phyloP scores from a whole-genome alignment of 1,140 invertebrate genomes.

The Chironomus tepperi region DNA sequence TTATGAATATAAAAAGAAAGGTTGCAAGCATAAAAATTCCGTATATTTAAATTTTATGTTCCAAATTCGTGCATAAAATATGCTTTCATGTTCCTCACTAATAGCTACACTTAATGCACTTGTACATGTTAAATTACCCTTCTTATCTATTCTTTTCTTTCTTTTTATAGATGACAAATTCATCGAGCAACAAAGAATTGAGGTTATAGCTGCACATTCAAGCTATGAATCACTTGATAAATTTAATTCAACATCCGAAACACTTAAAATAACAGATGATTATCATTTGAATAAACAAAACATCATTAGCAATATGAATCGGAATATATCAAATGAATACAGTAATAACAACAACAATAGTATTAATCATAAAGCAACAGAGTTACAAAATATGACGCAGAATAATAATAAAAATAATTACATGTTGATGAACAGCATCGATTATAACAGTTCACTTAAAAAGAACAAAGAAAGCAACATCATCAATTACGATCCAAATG shows the following conservation, averaged over 20 bases:
- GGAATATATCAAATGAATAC: neutral
- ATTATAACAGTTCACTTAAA: neutral
- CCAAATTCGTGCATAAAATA: no score
- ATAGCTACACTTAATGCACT: neutral
- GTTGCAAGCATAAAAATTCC: no score
- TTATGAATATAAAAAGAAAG: no score
- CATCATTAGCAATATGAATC: slow-evolving; percentile 14
- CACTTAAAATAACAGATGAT: slow-evolving; percentile 25
- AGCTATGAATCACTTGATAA: slow-evolving; percentile 27
- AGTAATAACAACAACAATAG: neutral
- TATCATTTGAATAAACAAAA: slow-evolving; percentile 4
- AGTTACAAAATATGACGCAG: neutral
- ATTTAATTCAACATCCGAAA: slow-evolving; percentile 26
- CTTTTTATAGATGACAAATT: neutral
- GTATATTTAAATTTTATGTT: no score
- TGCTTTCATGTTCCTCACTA: no score
- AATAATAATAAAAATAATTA: neutral
- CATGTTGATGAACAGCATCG: neutral
- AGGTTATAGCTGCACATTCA: neutral
- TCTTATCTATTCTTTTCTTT: neutral
- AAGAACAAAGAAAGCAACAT: neutral
- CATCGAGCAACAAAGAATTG: neutral
- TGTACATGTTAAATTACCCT: neutral
- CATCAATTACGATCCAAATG: neutral
- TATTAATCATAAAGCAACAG: slow-evolving; percentile 13